Base-by-base conservation (phyloP, 1,140 invertebrate genomes). In the Palaemon carinicauda region DNA sequence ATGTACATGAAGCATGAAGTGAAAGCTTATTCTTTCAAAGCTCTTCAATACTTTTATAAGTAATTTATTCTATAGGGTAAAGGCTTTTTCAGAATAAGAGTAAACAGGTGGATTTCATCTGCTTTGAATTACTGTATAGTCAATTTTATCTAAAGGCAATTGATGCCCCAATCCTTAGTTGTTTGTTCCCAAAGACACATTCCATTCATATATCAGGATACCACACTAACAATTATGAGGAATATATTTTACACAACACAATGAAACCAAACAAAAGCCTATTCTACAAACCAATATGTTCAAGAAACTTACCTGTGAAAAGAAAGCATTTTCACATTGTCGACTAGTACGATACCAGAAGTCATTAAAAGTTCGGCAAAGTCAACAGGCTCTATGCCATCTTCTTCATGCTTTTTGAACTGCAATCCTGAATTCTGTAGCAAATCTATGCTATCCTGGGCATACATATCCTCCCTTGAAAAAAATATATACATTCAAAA, bases 311-410 rank as follows among this genome's bases (percentile, higher is more conserved):
- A 93, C 92, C 92, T 93, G 90, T 94, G 94, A 90, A 94, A 94
- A 41, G 94, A 93, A 9, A 94, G 90, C 93, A 93, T 95, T 71
- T 92, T 93, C 50, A 94, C 92, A 80, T 92, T 91, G 41, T 94
- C 93, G 80, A 90, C 91, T 4, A 94, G 91, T 1, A 95, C 92
- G 19, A 94, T 91, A 12, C 94, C 94, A 51, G 94, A 94, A 15
- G 93, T 93, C 89, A 93, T 94, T 29, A 94, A 90, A 19, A 94
- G 90, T 89, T 95, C 93, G n/a, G 94, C 94, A 92, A 94, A 95
- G 52, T 93, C 92, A 84, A 92, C 90, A 5, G 93, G 91, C 77
- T 93, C 92, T 82, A 94, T 94, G 7, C 94, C 94, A 73, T 94
- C 93, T 87, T 92, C 91, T 89, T 93, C 93, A 90, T 94, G 93